phyloP scores from a whole-genome alignment of 1,140 invertebrate genomes.

The Tetramorium parvispinum region DNA sequence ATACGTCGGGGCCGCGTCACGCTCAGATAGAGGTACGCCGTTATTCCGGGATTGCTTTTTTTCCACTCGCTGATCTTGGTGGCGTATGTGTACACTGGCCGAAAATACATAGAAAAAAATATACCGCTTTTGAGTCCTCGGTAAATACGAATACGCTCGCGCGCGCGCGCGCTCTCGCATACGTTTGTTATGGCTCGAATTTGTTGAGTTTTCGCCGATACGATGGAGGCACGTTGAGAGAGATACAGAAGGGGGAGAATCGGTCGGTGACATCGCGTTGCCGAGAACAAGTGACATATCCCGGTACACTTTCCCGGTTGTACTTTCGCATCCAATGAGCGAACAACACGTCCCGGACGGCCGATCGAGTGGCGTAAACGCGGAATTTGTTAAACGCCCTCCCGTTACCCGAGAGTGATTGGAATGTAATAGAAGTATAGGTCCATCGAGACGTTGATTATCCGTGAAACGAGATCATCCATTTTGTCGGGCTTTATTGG shows the following conservation, averaged over 20 bases:
- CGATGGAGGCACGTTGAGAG: background rate
- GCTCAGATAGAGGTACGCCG: constrained; percentile 56
- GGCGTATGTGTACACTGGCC: constrained; percentile 63
- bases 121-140: constrained; percentile 65
- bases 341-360: background rate
- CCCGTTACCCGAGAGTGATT: constrained; percentile 64
- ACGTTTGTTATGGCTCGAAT: constrained; percentile 56
- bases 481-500: constrained; percentile 64
- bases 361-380: background rate
- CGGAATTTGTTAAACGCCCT: constrained; percentile 56
- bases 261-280: background rate
- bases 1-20: constrained; percentile 62
- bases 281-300: background rate
- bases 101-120: constrained; percentile 70
- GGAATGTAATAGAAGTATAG: constrained; percentile 68
- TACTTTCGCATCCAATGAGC: background rate
- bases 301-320: background rate
- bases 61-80: constrained; percentile 66
- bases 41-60: constrained; percentile 71
- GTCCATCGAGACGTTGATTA: constrained; percentile 68
- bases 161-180: background rate
- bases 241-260: background rate
- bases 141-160: constrained; percentile 40
- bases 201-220: constrained; percentile 63
- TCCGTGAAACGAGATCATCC: constrained; percentile 70